Percentiles rank a stretch among this genome's conserved stretches.
Evolutionary conservation across 2,113 vertebrate genomes (phyloP).

Genomic region (Menura novaehollandiae): DNA sequence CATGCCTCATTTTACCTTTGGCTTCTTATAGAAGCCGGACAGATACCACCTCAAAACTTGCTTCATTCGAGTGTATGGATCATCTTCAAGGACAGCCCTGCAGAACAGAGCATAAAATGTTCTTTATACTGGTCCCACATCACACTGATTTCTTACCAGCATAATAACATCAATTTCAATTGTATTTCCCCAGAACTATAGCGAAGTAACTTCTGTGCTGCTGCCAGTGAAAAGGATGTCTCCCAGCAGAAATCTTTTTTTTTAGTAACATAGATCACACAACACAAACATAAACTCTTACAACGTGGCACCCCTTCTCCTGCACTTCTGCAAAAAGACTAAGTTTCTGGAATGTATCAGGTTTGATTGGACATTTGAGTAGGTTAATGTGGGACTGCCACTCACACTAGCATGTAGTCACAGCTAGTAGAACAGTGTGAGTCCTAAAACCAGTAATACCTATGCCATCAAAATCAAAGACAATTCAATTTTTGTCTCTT

Average conservation of each 20-base stretch:
- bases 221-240: neutral
- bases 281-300: neutral
- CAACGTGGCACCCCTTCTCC: neutral
- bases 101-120: neutral
- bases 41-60: conserved; percentile 91
- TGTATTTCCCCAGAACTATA: neutral
- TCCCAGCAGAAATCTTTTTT: neutral
- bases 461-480: neutral
- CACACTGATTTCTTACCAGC: neutral
- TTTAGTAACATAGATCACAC: neutral
- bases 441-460: neutral
- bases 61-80: conserved; percentile 86
- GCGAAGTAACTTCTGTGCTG: neutral
- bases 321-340: neutral
- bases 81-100: conserved; percentile 84
- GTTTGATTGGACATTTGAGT: neutral
- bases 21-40: conserved; percentile 96
- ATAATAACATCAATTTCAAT: neutral
- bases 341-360: neutral
- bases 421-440: neutral
- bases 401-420: neutral
- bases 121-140: neutral
- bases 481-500: neutral
- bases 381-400: neutral
- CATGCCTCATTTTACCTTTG: conserved; percentile 78